Percentiles rank a stretch among this genome's conserved stretches.
Conservation (phyloP, 1,140 invertebrate species). For the Aphaenogaster ashmeadi region DNA sequence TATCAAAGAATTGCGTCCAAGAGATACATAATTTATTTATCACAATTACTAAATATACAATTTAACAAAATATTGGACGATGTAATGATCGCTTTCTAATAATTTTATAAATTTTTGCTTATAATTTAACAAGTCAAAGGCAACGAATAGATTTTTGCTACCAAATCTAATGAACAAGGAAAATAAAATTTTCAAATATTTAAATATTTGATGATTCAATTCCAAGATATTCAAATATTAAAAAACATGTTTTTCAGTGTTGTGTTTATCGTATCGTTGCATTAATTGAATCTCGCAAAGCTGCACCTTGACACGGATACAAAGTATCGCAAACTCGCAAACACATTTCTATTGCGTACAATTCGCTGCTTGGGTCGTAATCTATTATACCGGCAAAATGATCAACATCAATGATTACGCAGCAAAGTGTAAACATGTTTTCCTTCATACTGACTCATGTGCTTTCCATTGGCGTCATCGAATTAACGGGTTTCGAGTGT, state of each 20-base stretch:
- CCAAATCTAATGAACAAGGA: neutral
- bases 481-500: neutral
- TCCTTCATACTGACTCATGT: constrained; percentile 34
- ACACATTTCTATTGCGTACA: neutral
- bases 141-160: neutral
- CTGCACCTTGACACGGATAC: neutral
- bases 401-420: constrained; percentile 1
- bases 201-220: neutral
- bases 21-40: neutral
- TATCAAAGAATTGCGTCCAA: neutral
- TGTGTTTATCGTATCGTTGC: neutral
- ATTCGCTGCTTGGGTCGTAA: neutral
- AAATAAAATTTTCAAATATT: neutral
- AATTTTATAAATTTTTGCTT: constrained; percentile 12
- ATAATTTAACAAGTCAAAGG: neutral
- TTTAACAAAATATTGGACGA: neutral
- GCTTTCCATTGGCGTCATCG: constrained; percentile 23
- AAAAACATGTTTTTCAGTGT: neutral
- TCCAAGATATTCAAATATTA: neutral
- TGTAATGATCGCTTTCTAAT: neutral
- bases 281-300: neutral
- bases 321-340: neutral
- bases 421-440: constrained; percentile 42
- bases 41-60: neutral
- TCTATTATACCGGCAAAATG: constrained; percentile 22